Conservation (phyloP, 1,140 invertebrate genomes). For the Eriosoma lanigerum region DNA sequence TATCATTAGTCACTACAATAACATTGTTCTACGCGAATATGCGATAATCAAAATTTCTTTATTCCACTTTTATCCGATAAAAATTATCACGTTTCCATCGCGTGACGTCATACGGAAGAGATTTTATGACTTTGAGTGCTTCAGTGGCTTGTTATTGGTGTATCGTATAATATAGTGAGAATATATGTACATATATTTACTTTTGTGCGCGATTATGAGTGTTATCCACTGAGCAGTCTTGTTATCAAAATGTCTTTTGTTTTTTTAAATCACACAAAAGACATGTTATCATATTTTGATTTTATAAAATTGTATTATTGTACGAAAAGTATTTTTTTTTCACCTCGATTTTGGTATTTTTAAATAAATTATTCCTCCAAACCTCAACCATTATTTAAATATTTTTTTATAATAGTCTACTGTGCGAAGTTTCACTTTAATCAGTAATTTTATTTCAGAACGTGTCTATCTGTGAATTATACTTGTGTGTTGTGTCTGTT, state of each 20-base stretch:
- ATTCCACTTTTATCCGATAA: constrained; percentile 11
- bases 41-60: constrained; percentile 18
- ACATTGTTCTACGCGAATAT: background rate
- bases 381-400: background rate
- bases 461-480: background rate
- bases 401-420: background rate
- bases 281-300: constrained; percentile 34
- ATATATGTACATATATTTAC: background rate
- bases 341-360: background rate
- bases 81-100: background rate
- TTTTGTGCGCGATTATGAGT: background rate
- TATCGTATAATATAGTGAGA: no score
- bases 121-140: background rate
- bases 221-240: background rate
- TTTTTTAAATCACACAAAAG: constrained; percentile 41
- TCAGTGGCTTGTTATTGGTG: no score
- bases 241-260: constrained; percentile 45
- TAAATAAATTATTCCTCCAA: background rate
- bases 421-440: background rate
- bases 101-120: constrained; percentile 46
- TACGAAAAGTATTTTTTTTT: background rate
- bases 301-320: background rate
- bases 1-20: background rate
- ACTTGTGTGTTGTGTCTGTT: no score
- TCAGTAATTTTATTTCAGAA: background rate